phyloP scores from a whole-genome alignment of 2,797 vertebrate species.

The Mus minutoides region DNA sequence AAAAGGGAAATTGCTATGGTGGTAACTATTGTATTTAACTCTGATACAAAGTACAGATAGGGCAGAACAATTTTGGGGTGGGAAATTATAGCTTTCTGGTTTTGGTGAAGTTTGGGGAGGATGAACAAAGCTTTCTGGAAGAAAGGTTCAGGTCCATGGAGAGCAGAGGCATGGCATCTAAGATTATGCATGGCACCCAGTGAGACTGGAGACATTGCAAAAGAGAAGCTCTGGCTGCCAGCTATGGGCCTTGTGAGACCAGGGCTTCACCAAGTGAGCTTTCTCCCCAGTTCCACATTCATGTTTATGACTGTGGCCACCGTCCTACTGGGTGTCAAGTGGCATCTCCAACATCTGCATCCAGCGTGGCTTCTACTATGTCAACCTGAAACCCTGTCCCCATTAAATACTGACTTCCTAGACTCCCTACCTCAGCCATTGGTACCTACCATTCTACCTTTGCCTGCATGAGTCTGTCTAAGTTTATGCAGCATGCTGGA shows the following conservation, averaged over 20 bases:
- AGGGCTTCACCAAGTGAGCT: not conserved
- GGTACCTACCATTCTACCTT: not conserved
- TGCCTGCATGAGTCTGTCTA: not conserved
- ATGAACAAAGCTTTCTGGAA: not conserved
- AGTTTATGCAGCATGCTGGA: accelerated
- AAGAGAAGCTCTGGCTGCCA: not conserved
- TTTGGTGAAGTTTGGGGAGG: not conserved
- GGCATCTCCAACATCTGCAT: too few species aligned
- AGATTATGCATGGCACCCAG: not conserved
- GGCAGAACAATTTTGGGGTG: not conserved
- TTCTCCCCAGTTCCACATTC: not conserved
- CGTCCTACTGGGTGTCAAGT: not conserved
- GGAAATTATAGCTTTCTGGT: not conserved
- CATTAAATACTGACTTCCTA: not conserved
- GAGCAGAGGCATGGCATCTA: not conserved
- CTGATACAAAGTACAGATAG: not conserved
- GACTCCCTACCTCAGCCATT: not conserved
- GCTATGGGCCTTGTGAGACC: not conserved
- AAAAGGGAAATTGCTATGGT: not conserved
- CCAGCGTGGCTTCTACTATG: not conserved
- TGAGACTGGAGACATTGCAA: not conserved
- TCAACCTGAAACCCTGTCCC: not conserved
- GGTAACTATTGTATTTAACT: not conserved
- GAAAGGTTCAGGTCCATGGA: not conserved
- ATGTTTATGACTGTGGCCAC: not conserved